Evolutionary conservation across 2,113 vertebrate species (phyloP).

Genomic region (Microcebus griseorufus): DNA sequence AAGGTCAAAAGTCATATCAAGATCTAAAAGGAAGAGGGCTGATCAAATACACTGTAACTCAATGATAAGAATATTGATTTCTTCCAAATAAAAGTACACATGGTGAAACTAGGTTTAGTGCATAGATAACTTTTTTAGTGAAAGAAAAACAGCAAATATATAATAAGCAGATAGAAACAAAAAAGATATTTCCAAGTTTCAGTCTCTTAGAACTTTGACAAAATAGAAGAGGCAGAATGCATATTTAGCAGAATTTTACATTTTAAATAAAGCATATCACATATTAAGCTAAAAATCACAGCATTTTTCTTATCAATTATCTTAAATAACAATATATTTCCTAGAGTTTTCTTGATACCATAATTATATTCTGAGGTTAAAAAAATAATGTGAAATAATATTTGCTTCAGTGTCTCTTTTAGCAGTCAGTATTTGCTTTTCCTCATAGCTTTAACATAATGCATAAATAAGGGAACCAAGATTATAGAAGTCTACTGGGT

Average conservation of each 20-base stretch:
- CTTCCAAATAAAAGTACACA: background rate
- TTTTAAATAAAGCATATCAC: background rate
- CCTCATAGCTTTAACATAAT: background rate
- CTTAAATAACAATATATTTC: background rate
- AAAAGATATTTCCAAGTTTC: background rate
- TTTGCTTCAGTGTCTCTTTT: background rate
- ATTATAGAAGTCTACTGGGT: background rate
- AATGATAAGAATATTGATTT: background rate
- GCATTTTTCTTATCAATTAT: background rate
- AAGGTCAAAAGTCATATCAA: background rate
- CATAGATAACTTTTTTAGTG: background rate
- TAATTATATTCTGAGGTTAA: background rate
- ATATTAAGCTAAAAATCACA: background rate
- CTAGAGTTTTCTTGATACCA: background rate
- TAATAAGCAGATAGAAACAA: background rate
- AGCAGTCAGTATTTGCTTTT: background rate
- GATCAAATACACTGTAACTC: background rate
- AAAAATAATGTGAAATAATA: background rate
- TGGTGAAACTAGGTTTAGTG: background rate
- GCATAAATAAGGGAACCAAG: conserved; percentile 53
- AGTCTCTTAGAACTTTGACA: background rate
- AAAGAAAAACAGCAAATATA: background rate
- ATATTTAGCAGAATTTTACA: background rate
- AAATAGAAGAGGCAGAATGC: background rate
- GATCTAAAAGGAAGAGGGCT: background rate